Evolutionary conservation across 2,797 vertebrate genomes (phyloP).

Genomic region (Malurus splendens): DNA sequence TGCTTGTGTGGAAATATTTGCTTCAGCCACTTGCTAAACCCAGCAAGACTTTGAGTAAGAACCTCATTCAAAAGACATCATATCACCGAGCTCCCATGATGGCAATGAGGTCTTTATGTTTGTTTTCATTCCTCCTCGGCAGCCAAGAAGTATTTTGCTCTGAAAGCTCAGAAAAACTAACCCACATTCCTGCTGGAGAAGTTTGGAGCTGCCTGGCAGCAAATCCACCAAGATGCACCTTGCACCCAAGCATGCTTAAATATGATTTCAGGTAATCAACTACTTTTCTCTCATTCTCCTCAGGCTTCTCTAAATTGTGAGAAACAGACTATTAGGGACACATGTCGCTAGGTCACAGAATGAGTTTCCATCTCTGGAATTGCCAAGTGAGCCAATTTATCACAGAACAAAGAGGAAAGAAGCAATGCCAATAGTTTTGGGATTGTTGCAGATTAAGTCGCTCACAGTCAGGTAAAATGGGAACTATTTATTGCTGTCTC

Average conservation of each 20-base stretch:
- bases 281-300: background rate
- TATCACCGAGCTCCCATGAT: background rate
- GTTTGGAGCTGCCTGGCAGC: background rate
- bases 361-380: background rate
- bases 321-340: background rate
- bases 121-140: background rate
- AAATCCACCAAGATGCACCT: background rate
- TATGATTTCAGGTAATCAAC: background rate
- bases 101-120: background rate
- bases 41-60: background rate
- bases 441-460: background rate
- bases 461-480: background rate
- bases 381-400: background rate
- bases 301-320: background rate
- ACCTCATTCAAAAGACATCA: background rate
- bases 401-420: background rate
- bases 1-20: background rate
- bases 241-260: background rate
- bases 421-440: background rate
- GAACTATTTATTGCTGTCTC: background rate
- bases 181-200: background rate
- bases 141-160: background rate
- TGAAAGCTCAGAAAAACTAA: background rate
- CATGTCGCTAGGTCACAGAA: background rate
- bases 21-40: slow-evolving; percentile 3